These are phyloP conservation scores for Chaetura pelagica DNA, from an alignment of 2,113 vertebrate genomes.

Conservation along the genomic window DNA sequence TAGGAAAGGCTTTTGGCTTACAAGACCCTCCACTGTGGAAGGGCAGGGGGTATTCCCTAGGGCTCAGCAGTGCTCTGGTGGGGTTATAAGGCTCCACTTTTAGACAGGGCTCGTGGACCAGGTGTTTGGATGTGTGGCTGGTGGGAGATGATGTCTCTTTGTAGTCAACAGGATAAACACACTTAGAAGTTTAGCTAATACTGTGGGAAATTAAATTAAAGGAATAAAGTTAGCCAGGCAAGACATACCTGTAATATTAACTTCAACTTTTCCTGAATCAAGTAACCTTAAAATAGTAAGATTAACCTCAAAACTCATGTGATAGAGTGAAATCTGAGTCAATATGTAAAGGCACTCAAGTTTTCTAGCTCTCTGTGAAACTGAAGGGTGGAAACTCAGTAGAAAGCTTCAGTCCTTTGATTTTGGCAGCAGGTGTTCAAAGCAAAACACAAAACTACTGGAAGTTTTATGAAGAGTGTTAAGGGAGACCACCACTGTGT, in stretches of 20 bases:
- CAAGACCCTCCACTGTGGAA: not conserved
- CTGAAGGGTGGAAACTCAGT: not conserved
- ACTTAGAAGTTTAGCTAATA: not conserved
- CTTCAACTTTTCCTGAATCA: not conserved
- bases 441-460: not conserved
- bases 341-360: not conserved
- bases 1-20: not conserved
- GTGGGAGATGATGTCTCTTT: not conserved
- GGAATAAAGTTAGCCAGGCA: not conserved
- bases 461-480: not conserved
- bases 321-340: not conserved
- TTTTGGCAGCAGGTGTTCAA: not conserved
- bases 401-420: not conserved
- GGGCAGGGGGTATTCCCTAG: not conserved
- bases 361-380: not conserved
- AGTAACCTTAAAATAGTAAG: not conserved
- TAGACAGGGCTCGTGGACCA: not conserved
- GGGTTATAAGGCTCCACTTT: not conserved
- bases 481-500: fast-evolving
- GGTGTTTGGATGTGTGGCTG: not conserved
- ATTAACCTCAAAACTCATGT: not conserved
- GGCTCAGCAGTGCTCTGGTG: fast-evolving
- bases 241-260: not conserved
- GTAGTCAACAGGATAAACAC: not conserved
- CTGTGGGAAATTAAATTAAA: not conserved